Percentiles rank a stretch among this genome's conserved stretches.
phyloP scores from a whole-genome alignment of 2,113 vertebrate species.

The Pithys albifrons region DNA sequence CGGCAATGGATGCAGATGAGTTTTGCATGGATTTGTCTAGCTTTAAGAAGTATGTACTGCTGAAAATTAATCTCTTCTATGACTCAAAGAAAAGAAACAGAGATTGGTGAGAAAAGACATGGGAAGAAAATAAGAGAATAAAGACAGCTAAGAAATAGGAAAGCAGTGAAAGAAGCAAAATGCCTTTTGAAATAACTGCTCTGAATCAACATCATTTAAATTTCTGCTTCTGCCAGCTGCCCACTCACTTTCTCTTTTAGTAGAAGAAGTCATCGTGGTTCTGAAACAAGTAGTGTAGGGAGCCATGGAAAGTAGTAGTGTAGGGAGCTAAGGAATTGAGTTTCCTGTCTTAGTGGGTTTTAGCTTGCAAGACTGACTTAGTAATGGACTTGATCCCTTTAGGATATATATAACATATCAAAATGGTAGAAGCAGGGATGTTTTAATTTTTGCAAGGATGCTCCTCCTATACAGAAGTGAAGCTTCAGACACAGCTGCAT shows the following conservation, averaged over 20 bases:
- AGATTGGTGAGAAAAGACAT: not conserved
- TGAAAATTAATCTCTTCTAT: not conserved
- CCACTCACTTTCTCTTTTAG: constrained; percentile 56
- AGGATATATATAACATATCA: not conserved
- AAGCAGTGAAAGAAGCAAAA: not conserved
- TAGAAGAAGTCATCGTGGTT: constrained; percentile 14
- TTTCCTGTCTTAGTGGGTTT: constrained; percentile 1
- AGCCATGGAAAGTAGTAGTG: not conserved
- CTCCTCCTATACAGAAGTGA: not conserved
- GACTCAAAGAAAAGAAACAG: not conserved
- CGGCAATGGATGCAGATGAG: not conserved
- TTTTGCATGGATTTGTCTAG: not conserved
- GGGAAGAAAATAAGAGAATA: not conserved
- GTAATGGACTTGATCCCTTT: not conserved
- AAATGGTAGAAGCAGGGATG: not conserved
- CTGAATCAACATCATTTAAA: constrained; percentile 46
- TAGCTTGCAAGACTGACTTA: not conserved
- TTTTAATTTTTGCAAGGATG: not conserved
- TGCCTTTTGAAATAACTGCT: constrained; percentile 21
- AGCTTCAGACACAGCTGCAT: not conserved
- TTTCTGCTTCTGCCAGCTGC: constrained; percentile 38
- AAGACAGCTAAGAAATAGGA: not conserved
- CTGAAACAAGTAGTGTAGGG: not conserved
- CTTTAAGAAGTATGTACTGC: not conserved
- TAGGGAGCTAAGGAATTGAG: not conserved